A percentile compares a stretch with the other conserved stretches of the same genome.
These are phyloP conservation scores for Crocallis elinguaria DNA, from an alignment of 2,888 invertebrate species.

Conservation along the genomic window DNA sequence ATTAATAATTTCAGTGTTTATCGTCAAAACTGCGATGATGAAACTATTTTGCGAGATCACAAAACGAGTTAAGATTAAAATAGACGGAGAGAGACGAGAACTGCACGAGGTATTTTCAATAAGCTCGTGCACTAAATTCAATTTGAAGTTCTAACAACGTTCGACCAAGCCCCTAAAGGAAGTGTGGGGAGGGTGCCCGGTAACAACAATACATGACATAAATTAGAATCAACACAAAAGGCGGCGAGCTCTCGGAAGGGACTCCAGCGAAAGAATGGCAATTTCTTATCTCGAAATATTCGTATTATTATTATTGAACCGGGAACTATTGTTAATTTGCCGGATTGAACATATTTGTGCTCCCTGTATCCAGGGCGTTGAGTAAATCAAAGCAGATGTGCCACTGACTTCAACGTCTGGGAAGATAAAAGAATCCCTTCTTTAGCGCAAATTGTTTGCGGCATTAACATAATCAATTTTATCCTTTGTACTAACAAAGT, in stretches of 20 bases:
- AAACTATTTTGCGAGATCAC: conserved; percentile 30
- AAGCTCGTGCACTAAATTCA: conserved; percentile 76
- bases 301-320: conserved; percentile 76
- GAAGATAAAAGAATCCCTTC: conserved; percentile 64
- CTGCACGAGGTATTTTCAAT: conserved; percentile 68
- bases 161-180: conserved; percentile 74
- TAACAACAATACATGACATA: conserved; percentile 81
- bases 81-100: conserved; percentile 43
- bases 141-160: conserved; percentile 63
- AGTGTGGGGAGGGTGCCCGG: conserved; percentile 77
- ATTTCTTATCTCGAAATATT: conserved; percentile 78
- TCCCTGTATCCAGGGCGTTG: conserved; percentile 48
- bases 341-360: conserved; percentile 63
- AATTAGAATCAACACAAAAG: conserved; percentile 84
- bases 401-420: conserved; percentile 54
- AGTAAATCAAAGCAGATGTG: conserved; percentile 80
- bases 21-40: conserved; percentile 34
- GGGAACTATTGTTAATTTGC: conserved; percentile 72
- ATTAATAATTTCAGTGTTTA: conserved; percentile 40
- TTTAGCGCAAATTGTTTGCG: conserved; percentile 50
- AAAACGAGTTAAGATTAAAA: conserved; percentile 40
- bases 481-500: conserved; percentile 49
- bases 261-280: conserved; percentile 80
- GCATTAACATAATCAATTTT: conserved; percentile 65
- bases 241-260: conserved; percentile 78